phyloP scores from a whole-genome alignment of 2,797 vertebrate genomes.

The Pipistrellus pygmaeus region DNA sequence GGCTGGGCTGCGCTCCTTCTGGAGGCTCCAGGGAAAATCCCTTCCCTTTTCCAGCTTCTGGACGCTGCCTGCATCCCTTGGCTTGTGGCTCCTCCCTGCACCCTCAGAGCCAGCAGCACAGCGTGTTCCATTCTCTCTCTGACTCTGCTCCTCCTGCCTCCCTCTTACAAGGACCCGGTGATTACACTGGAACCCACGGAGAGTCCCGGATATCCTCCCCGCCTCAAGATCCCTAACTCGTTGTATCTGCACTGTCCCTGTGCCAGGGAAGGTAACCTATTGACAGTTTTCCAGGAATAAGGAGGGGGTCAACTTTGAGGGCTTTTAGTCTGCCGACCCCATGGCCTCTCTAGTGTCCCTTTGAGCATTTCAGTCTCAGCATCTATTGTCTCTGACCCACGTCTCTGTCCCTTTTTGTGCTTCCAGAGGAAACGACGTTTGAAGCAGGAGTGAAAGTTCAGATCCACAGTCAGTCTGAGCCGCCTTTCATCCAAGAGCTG shows the following conservation, averaged over 20 bases:
- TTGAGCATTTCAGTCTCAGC: neutral
- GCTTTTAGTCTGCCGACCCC: neutral
- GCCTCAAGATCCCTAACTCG: neutral
- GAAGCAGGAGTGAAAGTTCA: conserved; percentile 99
- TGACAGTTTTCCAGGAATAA: neutral
- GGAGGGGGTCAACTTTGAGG: neutral
- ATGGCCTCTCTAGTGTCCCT: neutral
- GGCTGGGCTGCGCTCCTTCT: neutral
- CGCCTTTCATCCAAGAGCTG: conserved; percentile 97
- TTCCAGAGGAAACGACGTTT: conserved; percentile 97
- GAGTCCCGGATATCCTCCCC: neutral
- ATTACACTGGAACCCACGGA: fast-evolving
- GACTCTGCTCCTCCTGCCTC: neutral
- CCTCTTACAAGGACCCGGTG: neutral
- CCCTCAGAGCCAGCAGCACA: neutral
- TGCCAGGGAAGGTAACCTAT: neutral
- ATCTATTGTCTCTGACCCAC: neutral
- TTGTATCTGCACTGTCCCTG: neutral
- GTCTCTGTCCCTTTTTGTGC: conserved; percentile 71
- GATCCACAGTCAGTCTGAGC: conserved; percentile 99
- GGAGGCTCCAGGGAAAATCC: neutral
- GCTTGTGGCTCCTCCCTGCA: neutral
- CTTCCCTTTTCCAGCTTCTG: neutral
- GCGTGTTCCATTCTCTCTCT: neutral
- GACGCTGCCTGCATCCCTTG: neutral